phyloP scores from a whole-genome alignment of 2,888 invertebrate genomes.

The Zaprionus lineosus region DNA sequence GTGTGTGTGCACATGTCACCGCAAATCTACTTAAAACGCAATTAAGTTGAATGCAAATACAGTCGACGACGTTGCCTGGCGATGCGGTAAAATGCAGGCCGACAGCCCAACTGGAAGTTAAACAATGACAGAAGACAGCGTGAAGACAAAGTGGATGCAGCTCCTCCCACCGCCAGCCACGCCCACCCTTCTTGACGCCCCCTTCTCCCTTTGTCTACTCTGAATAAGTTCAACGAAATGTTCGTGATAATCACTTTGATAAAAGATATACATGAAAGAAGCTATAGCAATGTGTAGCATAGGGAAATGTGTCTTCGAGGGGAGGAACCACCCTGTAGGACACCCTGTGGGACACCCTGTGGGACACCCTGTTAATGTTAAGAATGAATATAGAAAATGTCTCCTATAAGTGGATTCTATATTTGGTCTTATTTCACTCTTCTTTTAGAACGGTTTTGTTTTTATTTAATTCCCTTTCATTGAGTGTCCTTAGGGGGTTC shows the following conservation, averaged over 20 bases:
- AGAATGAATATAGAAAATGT: no score
- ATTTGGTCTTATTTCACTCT: no score
- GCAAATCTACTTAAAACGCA: conserved; percentile 78
- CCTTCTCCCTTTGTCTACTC: neutral
- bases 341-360: no score
- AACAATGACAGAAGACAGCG: conserved; percentile 55
- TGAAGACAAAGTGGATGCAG: conserved; percentile 22
- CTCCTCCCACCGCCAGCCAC: neutral
- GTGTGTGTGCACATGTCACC: conserved; percentile 48
- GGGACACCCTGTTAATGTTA: no score
- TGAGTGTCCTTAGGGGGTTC: no score
- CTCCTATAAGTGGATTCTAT: no score
- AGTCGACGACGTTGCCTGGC: conserved; percentile 36
- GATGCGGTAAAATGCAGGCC: conserved; percentile 39
- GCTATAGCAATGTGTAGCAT: neutral
- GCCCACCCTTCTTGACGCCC: neutral
- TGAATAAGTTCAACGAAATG: conserved; percentile 28
- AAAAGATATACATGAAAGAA: conserved; percentile 12
- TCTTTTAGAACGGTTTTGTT: no score
- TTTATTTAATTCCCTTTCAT: no score
- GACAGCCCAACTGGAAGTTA: conserved; percentile 41
- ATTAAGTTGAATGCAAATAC: conserved; percentile 78
- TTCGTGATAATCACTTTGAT: conserved; percentile 37
- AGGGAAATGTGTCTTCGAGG: neutral
- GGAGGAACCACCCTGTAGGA: neutral